Evolutionary conservation across 2,888 invertebrate species (phyloP), one percentile per base, ranked within the genome.

Genomic region (Podabrus alpinus): DNA sequence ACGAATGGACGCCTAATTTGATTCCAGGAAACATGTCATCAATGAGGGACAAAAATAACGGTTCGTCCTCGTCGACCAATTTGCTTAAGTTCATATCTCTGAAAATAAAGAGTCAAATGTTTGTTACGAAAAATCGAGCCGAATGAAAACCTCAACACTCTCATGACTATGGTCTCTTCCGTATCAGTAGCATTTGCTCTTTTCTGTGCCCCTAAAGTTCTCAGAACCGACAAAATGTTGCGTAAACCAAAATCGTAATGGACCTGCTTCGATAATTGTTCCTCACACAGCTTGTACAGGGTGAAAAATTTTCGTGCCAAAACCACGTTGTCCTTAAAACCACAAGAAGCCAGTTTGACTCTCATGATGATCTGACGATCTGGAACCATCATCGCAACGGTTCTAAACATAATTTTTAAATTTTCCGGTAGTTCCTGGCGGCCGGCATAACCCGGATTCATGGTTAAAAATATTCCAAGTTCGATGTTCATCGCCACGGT

Each of bases 71-170:
- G 85, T 97, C 96, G 9, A 96, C 95, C 80, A 97, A 87, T 87
- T 97, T 97, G n/a, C 97, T 96, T 19, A 97, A 90, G 87, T 97
- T 97, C 97, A 97, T 97, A 87, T 97, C 96, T 81, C 96, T 92
- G 5, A 29, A 29, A 29, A 29, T 13, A 0, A n/a, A 29, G 5
- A 5, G 5, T 3, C 13, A 9, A 29, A 29, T 5, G 13, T n/a
- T n/a, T 29, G 0, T 1, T 13, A 4, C 1, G 5, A 29, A 29
- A 4, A 4, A 29, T n/a, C 1, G 0, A n/a, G 29, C 13, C 4
- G 4, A 1, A 13, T 5, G 1, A 13, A 13, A 29, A 29, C 29
- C 29, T 29, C 80, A 97, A 88, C 3, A 96, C 96, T 89, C 96
- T 91, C 96, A 97, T 96, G 79, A 97, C 94, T 66, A 94, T 95